Evolutionary conservation across 2,888 invertebrate species (phyloP).

Genomic region (Sialis fuliginosa): DNA sequence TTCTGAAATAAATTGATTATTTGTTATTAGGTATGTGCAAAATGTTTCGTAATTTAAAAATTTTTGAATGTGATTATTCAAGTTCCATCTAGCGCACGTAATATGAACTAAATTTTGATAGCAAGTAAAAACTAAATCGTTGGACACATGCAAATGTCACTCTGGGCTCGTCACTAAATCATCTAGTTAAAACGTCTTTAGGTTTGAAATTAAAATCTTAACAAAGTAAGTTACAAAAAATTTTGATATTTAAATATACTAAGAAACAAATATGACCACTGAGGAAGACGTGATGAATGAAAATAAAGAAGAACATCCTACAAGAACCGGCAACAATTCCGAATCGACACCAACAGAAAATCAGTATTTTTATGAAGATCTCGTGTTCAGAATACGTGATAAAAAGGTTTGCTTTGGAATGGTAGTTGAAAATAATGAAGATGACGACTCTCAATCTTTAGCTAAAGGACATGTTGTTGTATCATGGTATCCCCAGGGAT

Average conservation of each 20-base stretch:
- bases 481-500: slow-evolving; percentile 6
- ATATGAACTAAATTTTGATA: too few relatives aligned
- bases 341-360: slow-evolving; percentile 1
- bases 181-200: too few relatives aligned
- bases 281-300: slow-evolving; percentile 1
- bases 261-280: not conserved
- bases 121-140: too few relatives aligned
- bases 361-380: slow-evolving; percentile 6
- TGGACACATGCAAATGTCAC: not conserved
- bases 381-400: slow-evolving; percentile 5
- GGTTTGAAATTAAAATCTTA: too few relatives aligned
- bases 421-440: slow-evolving; percentile 6
- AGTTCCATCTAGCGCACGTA: too few relatives aligned
- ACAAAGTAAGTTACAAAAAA: too few relatives aligned
- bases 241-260: too few relatives aligned
- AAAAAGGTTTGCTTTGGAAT: slow-evolving; percentile 6
- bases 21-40: too few relatives aligned
- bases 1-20: too few relatives aligned
- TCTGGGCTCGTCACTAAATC: not conserved
- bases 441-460: slow-evolving; percentile 4
- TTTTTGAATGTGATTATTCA: too few relatives aligned
- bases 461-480: slow-evolving; percentile 4
- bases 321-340: not conserved
- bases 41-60: too few relatives aligned
- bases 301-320: not conserved